Evolutionary conservation across 2,797 vertebrate species (phyloP), one percentile per base, ranked within the genome.

Genomic region (Onychomys leucogaster): DNA sequence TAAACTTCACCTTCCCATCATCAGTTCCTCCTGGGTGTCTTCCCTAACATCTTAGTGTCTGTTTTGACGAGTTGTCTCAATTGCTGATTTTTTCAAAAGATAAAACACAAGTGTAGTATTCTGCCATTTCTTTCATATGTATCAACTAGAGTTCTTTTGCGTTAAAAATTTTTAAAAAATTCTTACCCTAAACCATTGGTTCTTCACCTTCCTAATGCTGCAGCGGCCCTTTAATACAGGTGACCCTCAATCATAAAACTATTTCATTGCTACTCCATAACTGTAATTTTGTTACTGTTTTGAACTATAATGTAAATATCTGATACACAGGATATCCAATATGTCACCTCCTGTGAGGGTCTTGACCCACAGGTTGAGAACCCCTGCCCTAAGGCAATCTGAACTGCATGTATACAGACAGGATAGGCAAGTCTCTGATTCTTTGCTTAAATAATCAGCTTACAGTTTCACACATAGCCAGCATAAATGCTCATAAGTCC

Each of bases 131-230:
- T 69, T 73, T 25, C 49, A 89, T 37, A 46, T 65, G 25, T 63
- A 75, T 80, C 71, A 85, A 65, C n/a, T 69, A 96, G 90, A 95
- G 63, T 92, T 91, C 3, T 84, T 96, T 78, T 78, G 29, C 34
- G 34, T 77, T 75, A 29, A 32, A 59, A 71, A 32, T 75, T 75
- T n/a, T n/a, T n/a, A 7, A 46, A 49, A 43, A 95, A 93, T 88
- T 49, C 82, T 91, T 55, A 69, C 75, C 41, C 85, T 63, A 41
- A 59, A 41, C 23, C 16, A 63, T 8, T 6, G 4, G 16, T 63
- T 63, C 57, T 63, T 14, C 11, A 29, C 14, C 57, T 61, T 61
- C 14, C n/a, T 41, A 43, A 83, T 11, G 8, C 41, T 43, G 52
- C 52, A 52, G 41, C 14, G 13, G 29, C 73, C 0, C 81, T 83